These are phyloP conservation scores for Coronaproctus castanopsis DNA, from an alignment of 2,888 invertebrate species.

Conservation along the genomic window DNA sequence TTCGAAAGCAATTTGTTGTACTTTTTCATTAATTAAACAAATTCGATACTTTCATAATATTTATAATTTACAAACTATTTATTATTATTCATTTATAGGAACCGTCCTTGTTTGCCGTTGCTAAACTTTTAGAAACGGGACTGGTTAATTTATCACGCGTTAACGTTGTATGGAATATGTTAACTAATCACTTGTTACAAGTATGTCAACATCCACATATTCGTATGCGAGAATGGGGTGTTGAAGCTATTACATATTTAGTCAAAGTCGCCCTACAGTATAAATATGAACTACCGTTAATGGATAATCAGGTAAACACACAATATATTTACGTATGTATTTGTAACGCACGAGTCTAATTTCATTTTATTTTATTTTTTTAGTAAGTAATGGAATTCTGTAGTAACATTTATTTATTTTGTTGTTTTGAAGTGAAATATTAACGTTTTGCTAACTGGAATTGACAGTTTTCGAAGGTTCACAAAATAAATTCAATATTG, in stretches of 20 bases:
- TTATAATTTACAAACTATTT: too few relatives aligned
- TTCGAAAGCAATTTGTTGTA: too few relatives aligned
- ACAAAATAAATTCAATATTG: too few relatives aligned
- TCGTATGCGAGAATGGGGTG: conserved; percentile 92
- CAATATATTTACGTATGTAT: too few relatives aligned
- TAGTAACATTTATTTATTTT: background rate
- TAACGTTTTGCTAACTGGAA: too few relatives aligned
- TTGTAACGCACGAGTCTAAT: too few relatives aligned
- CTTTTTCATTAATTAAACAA: too few relatives aligned
- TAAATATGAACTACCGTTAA: conserved; percentile 60
- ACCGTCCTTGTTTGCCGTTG: conserved; percentile 89
- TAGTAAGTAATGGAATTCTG: background rate
- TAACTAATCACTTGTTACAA: conserved; percentile 87
- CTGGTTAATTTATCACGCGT: conserved; percentile 81
- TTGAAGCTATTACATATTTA: conserved; percentile 83
- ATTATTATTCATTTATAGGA: too few relatives aligned
- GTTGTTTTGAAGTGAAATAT: too few relatives aligned
- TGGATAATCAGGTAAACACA: conserved; percentile 51
- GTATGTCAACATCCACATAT: conserved; percentile 90
- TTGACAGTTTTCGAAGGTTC: too few relatives aligned
- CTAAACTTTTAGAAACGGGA: conserved; percentile 93
- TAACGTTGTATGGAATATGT: conserved; percentile 82
- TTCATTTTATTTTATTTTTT: background rate
- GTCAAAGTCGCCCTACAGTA: conserved; percentile 77
- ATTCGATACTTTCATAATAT: too few relatives aligned